Base-by-base conservation (phyloP, 1,140 invertebrate species). In the Drosophila rufa region DNA sequence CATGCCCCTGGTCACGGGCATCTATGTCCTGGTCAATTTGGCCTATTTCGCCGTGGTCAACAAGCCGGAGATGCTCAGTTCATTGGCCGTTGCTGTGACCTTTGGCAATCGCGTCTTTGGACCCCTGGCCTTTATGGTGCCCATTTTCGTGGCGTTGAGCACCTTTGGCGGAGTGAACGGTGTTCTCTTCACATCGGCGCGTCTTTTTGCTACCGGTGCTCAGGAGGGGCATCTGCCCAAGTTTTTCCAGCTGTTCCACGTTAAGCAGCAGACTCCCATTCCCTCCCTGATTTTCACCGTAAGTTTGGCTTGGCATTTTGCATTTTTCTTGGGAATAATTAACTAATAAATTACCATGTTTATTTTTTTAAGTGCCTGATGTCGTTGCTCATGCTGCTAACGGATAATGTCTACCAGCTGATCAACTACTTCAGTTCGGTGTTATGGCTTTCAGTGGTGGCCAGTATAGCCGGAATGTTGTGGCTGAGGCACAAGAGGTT, bases 151-250 rank as follows among this genome's bases (percentile, higher is more conserved):
- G 14, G 97, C 98, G 0, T 93, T 98, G 40, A 96, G 95, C 14
- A 96, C 95, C 0, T 96, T 96, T 85, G 98, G 98, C 19, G 97
- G 97, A 15, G 97, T 98, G 0, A 99, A 99, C 92, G 98, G 98
- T 15, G 97, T 98, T 42, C 94, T 99, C 45, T 98, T 99, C 93
- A 98, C 98, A 2, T 97, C 97, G 3, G 96, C 97, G 2, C 94
- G 96, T 81, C 94, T 96, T 6, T 96, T 97, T 82, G 94, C 96
- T 19, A 96, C 95, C 4, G 97, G 97, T 9, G 96, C 96, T 1
- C 95, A 97, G 78, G 96, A 97, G 91, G 96, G 96, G 6, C 97
- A 98, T 92, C 94, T 98, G 92, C 97, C 97, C 0, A 94, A 94
- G 57, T 94, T 98, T 73, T 95, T 98, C 78, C 95, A 96, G 15